phyloP scores from a whole-genome alignment of 1,140 invertebrate species.

The Gryon sp. region DNA sequence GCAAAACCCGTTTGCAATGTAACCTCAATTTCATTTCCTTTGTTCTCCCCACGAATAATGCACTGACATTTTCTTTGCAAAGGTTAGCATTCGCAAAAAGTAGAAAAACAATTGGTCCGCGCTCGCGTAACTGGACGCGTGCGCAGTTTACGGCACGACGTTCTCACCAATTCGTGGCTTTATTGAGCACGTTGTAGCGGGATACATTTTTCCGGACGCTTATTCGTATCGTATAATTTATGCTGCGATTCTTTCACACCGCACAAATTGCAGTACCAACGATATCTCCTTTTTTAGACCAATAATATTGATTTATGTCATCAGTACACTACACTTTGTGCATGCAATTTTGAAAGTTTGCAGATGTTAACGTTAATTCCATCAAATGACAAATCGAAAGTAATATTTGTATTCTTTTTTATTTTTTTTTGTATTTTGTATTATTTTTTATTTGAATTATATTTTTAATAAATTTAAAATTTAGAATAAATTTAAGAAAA shows the following conservation, averaged over 20 bases:
- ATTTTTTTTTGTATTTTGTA: too few relatives aligned
- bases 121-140: conserved; percentile 30
- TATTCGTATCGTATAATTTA: conserved; percentile 18
- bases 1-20: conserved; percentile 35
- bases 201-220: background rate
- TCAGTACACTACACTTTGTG: background rate
- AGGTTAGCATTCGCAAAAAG: conserved; percentile 35
- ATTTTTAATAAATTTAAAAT: too few relatives aligned
- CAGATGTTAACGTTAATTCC: too few relatives aligned
- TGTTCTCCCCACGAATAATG: conserved; percentile 19
- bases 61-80: conserved; percentile 21
- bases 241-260: conserved; percentile 15
- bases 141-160: conserved; percentile 15
- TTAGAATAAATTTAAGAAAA: too few relatives aligned
- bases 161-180: conserved; percentile 28
- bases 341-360: too few relatives aligned
- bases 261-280: conserved; percentile 21
- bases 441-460: too few relatives aligned
- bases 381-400: too few relatives aligned
- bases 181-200: background rate
- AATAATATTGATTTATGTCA: conserved; percentile 10
- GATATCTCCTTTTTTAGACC: conserved; percentile 19
- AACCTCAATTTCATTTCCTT: conserved; percentile 41
- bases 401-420: too few relatives aligned
- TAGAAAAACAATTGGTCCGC: conserved; percentile 24